phyloP scores from a whole-genome alignment of 2,797 vertebrate species.

The Malurus splendens region DNA sequence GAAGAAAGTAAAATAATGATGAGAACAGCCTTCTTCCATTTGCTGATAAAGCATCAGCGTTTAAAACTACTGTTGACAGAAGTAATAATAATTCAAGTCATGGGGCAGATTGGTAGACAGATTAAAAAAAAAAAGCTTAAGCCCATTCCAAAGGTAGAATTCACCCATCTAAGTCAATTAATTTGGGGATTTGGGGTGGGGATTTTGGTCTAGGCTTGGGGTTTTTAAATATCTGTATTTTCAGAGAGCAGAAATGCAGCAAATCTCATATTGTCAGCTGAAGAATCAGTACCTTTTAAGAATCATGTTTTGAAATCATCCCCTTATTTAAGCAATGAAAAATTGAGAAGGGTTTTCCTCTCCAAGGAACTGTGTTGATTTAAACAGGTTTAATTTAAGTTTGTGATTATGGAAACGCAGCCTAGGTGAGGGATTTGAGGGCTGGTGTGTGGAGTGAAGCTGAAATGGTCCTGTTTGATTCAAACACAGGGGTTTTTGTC shows the following conservation, averaged over 20 bases:
- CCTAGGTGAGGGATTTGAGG: not conserved
- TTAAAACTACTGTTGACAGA: not conserved
- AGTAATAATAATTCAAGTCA: not conserved
- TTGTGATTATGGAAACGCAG: not conserved
- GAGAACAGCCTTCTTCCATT: not conserved
- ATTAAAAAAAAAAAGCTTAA: not conserved
- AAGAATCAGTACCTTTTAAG: accelerated
- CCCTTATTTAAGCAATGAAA: not conserved
- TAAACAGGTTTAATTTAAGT: not conserved
- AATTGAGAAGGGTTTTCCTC: not conserved
- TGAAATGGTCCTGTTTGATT: not conserved
- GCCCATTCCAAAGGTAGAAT: not conserved
- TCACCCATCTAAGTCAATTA: not conserved
- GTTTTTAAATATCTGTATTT: not conserved
- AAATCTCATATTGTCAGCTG: not conserved
- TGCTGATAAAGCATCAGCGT: slow-evolving; percentile 10
- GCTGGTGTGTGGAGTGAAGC: not conserved
- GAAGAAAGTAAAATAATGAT: not conserved
- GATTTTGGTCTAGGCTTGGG: accelerated
- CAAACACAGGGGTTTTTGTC: not conserved
- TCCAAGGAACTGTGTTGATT: not conserved
- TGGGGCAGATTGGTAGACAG: not conserved
- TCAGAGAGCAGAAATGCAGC: not conserved
- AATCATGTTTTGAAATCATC: not conserved
- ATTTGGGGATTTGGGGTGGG: not conserved